Evolutionary conservation across 64 coral and sea anemone genomes (phyloP).

Genomic region (Cladopsammia gracilis): DNA sequence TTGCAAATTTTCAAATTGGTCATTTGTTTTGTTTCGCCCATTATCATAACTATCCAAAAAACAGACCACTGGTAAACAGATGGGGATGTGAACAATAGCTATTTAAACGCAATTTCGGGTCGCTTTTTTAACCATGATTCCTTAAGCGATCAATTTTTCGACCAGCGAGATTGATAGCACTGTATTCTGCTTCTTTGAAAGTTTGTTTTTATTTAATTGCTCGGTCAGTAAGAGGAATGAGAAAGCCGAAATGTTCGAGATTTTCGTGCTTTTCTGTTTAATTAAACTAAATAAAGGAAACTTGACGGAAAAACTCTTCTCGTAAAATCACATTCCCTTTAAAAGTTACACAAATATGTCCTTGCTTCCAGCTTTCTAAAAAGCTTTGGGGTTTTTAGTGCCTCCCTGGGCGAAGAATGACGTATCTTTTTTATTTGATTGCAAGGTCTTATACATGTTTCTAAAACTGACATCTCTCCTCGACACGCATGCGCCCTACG

Average conservation of each 20-base stretch:
- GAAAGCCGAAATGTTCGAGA: background rate
- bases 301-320: background rate
- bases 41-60: conserved; percentile 57
- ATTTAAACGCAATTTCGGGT: conserved; percentile 34
- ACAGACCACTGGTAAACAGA: conserved; percentile 59
- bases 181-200: conserved; percentile 11
- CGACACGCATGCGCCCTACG: conserved; percentile 9
- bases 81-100: conserved; percentile 30
- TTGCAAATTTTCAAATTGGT: conserved; percentile 54
- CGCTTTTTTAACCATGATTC: background rate
- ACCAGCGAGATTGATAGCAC: background rate
- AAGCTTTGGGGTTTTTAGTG: background rate
- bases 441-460: background rate
- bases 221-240: background rate
- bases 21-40: conserved; percentile 47
- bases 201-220: background rate
- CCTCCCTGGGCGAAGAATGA: background rate
- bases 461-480: background rate
- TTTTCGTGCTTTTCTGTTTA: conserved; percentile 7
- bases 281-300: background rate
- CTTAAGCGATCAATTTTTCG: background rate
- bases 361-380: background rate
- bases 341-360: background rate
- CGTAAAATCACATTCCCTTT: background rate
- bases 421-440: background rate